A percentile compares a stretch with the other conserved stretches of the same genome.
Evolutionary conservation across 2,797 vertebrate genomes (phyloP).

Genomic region (Poeciliopsis turneri): DNA sequence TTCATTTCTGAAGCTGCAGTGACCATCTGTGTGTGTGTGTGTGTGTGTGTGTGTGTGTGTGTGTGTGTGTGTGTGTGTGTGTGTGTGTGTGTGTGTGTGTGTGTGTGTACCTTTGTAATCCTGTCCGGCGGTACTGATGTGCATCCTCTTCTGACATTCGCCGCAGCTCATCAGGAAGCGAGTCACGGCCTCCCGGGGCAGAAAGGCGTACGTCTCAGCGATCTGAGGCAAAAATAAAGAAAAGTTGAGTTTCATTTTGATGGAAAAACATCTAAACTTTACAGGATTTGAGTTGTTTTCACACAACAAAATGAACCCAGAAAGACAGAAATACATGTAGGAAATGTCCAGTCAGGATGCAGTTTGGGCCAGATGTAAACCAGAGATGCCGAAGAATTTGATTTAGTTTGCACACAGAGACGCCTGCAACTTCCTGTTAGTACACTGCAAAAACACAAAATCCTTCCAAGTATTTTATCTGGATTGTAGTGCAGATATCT

Average conservation of each 20-base stretch:
- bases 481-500: no score
- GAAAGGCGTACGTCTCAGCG: slow-evolving; percentile 95
- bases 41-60: no score
- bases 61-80: no score
- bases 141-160: slow-evolving; percentile 99
- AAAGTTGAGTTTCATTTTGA: neutral
- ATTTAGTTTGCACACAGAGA: no score
- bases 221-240: slow-evolving; percentile 79
- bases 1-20: neutral
- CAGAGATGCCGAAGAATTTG: no score
- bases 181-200: slow-evolving; percentile 95
- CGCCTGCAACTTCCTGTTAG: no score
- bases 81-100: no score
- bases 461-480: no score
- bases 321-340: no score
- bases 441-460: no score
- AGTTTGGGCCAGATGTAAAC: no score
- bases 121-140: slow-evolving; percentile 83
- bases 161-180: slow-evolving; percentile 98
- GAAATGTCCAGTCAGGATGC: no score
- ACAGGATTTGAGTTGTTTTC: neutral
- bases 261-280: neutral
- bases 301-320: neutral
- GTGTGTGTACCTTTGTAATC: slow-evolving; percentile 87
- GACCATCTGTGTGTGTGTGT: neutral